These are phyloP conservation scores for Copidosoma floridanum DNA, from an alignment of 1,140 invertebrate genomes.

Conservation along the genomic window DNA sequence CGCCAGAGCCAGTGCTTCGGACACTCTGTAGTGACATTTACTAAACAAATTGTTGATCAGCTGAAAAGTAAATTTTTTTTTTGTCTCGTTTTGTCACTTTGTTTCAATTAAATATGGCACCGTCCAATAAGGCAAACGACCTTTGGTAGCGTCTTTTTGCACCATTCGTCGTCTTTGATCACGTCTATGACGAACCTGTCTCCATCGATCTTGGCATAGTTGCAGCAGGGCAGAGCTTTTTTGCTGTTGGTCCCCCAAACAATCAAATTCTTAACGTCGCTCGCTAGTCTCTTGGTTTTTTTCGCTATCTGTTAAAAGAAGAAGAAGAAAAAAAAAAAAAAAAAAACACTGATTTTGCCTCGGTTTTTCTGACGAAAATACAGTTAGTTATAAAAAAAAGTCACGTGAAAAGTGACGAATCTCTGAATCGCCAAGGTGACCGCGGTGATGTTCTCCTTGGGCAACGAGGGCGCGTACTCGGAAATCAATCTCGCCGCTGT, in stretches of 20 bases:
- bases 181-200: not conserved
- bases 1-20: slow-evolving; percentile 21
- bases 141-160: slow-evolving; percentile 7
- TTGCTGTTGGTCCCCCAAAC: slow-evolving; percentile 26
- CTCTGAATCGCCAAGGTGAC: slow-evolving; percentile 14
- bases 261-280: slow-evolving; percentile 30
- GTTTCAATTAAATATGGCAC: too few species aligned
- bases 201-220: slow-evolving; percentile 9
- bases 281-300: not conserved
- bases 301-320: slow-evolving; percentile 24
- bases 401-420: slow-evolving; percentile 10
- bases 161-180: slow-evolving; percentile 16
- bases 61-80: too few species aligned
- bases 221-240: slow-evolving; percentile 19
- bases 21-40: slow-evolving; percentile 9
- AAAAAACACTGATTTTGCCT: too few species aligned
- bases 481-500: slow-evolving; percentile 25
- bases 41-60: not conserved
- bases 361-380: too few species aligned
- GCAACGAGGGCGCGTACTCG: slow-evolving; percentile 25
- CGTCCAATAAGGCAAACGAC: too few species aligned
- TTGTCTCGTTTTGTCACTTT: too few species aligned
- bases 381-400: not conserved
- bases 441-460: slow-evolving; percentile 22
- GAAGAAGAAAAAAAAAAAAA: too few species aligned